These are phyloP conservation scores for Agraylea sexmaculata DNA, from an alignment of 1,140 invertebrate genomes.

Conservation along the genomic window DNA sequence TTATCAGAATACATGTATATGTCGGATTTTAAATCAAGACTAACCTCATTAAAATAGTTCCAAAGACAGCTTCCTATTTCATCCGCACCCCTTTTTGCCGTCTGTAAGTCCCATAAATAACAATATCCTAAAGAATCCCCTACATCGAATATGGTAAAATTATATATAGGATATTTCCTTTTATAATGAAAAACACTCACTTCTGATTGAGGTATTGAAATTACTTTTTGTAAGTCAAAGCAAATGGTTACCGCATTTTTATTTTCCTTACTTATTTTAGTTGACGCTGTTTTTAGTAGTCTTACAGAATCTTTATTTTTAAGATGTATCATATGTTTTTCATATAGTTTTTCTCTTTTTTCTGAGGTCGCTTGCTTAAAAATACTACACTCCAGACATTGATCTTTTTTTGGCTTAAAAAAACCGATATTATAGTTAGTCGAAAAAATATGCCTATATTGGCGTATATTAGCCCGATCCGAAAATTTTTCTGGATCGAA, in stretches of 20 bases:
- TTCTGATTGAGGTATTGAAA: constrained; percentile 18
- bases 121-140: constrained; percentile 16
- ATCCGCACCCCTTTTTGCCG: constrained; percentile 17
- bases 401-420: constrained; percentile 19
- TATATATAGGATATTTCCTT: constrained; percentile 16
- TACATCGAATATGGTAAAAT: constrained; percentile 19
- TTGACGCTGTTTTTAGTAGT: constrained; percentile 16
- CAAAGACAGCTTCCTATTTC: constrained; percentile 21
- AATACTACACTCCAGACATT: constrained; percentile 10
- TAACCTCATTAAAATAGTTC: no score
- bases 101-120: constrained; percentile 18
- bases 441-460: no score
- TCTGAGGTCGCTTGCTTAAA: constrained; percentile 12
- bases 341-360: constrained; percentile 10
- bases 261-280: constrained; percentile 17
- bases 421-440: constrained; percentile 12
- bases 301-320: constrained; percentile 15
- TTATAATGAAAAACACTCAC: constrained; percentile 17
- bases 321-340: constrained; percentile 10
- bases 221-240: no score
- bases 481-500: no score
- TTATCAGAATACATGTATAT: no score
- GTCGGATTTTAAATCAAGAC: no score
- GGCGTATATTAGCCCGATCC: no score
- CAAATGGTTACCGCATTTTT: no score